Evolutionary conservation across 1,140 invertebrate genomes (phyloP).

Genomic region (Drosophila yakuba): DNA sequence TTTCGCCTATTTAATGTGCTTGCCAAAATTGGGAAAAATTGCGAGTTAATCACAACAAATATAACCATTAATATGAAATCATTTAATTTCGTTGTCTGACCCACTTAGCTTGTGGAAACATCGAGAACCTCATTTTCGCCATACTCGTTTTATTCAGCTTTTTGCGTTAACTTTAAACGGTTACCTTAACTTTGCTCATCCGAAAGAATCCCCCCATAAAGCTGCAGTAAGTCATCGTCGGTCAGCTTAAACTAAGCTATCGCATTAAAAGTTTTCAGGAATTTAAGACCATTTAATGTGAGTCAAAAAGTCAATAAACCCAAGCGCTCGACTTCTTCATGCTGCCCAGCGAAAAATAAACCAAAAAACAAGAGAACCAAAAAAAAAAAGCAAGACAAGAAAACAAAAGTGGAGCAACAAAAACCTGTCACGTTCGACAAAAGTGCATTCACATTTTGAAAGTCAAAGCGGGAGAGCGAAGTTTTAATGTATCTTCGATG

Average conservation of each 20-base stretch:
- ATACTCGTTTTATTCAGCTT: neutral
- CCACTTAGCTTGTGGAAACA: slow-evolving; percentile 8
- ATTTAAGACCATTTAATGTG: slow-evolving; percentile 56
- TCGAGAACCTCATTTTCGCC: slow-evolving; percentile 10
- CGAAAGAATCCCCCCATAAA: slow-evolving; percentile 3
- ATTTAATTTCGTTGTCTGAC: slow-evolving; percentile 13
- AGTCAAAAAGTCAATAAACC: slow-evolving; percentile 66
- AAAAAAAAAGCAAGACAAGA: slow-evolving; percentile 29
- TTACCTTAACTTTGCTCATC: slow-evolving; percentile 19
- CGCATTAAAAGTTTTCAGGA: slow-evolving; percentile 40
- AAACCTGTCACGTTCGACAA: slow-evolving; percentile 72
- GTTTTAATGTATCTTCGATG: slow-evolving; percentile 67
- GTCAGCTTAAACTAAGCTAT: slow-evolving; percentile 26
- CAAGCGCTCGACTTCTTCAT: slow-evolving; percentile 54
- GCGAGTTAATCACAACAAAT: slow-evolving; percentile 14
- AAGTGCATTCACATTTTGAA: slow-evolving; percentile 80
- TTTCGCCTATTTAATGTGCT: slow-evolving; percentile 27
- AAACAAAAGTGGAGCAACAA: slow-evolving; percentile 72
- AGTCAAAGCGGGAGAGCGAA: slow-evolving; percentile 62
- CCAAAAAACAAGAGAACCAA: slow-evolving; percentile 15
- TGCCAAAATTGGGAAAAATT: slow-evolving; percentile 28
- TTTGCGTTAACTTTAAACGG: neutral
- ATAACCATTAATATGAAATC: slow-evolving; percentile 6
- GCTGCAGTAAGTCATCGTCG: slow-evolving; percentile 20
- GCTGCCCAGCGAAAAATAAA: slow-evolving; percentile 11